Conservation (phyloP, 1,140 invertebrate genomes). For the Patella vulgata region DNA sequence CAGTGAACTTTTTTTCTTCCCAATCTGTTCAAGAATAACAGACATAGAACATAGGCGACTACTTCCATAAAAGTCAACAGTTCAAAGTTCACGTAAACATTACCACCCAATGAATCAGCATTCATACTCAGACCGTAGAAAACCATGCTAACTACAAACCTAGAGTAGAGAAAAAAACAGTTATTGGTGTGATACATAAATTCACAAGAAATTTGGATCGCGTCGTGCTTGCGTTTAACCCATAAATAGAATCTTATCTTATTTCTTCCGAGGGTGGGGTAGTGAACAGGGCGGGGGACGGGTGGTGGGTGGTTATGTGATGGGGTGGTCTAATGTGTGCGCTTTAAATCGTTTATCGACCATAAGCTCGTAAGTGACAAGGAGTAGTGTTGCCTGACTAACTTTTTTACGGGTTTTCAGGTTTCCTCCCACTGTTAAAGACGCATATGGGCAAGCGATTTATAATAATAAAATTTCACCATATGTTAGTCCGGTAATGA, state of each 20-base stretch:
- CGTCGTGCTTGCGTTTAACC: not conserved
- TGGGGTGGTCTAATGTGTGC: no score
- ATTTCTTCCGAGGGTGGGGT: not conserved
- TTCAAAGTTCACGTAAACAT: constrained; percentile 56
- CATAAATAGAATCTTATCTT: not conserved
- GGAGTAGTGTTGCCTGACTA: no score
- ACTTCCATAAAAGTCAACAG: constrained; percentile 77
- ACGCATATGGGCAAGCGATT: no score
- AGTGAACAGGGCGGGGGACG: no score
- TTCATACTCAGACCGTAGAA: constrained; percentile 73
- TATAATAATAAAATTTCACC: no score
- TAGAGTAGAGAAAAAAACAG: constrained; percentile 67
- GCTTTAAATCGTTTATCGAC: no score
- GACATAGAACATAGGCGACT: constrained; percentile 69
- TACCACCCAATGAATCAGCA: constrained; percentile 44
- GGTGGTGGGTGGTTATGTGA: no score
- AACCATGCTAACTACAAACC: constrained; percentile 74
- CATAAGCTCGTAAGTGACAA: no score
- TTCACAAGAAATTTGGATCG: not conserved
- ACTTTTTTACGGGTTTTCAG: no score
- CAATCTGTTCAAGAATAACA: constrained; percentile 37
- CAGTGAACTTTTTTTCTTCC: constrained; percentile 45
- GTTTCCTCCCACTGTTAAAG: no score
- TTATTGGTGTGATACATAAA: not conserved
- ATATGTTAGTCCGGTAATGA: no score